Percentiles rank a stretch among this genome's conserved stretches.
Evolutionary conservation across 2,113 vertebrate genomes (phyloP).

Genomic region (Lophochroa leadbeateri): DNA sequence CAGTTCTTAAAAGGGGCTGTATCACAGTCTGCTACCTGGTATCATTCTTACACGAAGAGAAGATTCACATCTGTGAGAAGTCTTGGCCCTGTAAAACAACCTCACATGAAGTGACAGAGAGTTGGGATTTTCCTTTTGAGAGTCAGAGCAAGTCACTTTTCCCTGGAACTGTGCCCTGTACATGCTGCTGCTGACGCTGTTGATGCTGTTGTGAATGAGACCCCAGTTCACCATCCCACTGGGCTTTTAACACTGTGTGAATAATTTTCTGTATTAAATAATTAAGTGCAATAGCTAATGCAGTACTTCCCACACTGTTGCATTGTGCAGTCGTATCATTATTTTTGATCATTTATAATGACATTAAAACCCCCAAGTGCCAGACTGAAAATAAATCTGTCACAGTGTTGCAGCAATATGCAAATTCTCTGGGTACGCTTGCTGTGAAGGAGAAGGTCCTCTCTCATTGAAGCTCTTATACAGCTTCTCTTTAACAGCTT

Average conservation of each 20-base stretch:
- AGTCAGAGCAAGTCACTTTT: background rate
- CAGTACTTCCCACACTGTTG: slow-evolving; percentile 65
- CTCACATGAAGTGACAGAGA: background rate
- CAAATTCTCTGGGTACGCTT: slow-evolving; percentile 29
- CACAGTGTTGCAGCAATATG: slow-evolving; percentile 69
- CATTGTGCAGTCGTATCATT: slow-evolving; percentile 65
- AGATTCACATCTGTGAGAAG: background rate
- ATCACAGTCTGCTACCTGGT: background rate
- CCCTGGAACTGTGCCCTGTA: background rate
- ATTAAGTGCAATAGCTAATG: slow-evolving; percentile 73
- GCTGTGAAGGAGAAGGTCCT: background rate
- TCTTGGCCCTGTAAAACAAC: background rate
- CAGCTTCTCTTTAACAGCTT: background rate
- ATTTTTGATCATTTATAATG: slow-evolving; percentile 68
- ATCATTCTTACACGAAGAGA: rapidly evolving
- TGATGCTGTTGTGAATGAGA: background rate
- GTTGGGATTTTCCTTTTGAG: background rate
- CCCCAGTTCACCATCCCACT: slow-evolving; percentile 46
- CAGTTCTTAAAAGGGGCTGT: background rate
- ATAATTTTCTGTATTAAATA: slow-evolving; percentile 71
- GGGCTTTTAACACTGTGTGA: slow-evolving; percentile 48
- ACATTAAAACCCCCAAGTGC: slow-evolving; percentile 52
- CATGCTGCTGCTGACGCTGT: background rate
- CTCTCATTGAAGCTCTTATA: background rate
- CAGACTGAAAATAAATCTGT: slow-evolving; percentile 72